A percentile compares a stretch with the other conserved stretches of the same genome.
Conservation (phyloP, 2,797 vertebrate species). For the Alfaro cultratus region DNA sequence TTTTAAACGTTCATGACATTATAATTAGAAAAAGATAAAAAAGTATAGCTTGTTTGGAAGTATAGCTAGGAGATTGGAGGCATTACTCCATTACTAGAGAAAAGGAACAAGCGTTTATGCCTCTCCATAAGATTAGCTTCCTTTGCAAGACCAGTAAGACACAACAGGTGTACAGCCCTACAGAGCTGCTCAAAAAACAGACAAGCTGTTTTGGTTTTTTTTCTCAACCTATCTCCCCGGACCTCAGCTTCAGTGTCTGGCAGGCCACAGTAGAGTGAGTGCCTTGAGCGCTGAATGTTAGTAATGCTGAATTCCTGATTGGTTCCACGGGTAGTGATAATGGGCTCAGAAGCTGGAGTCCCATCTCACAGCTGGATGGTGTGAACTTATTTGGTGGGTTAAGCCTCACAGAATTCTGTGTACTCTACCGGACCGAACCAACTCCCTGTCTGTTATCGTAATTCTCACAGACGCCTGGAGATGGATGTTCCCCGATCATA, state of each 20-base stretch:
- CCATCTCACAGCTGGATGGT: conserved; percentile 62
- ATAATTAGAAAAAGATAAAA: neutral
- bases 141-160: conserved; percentile 7
- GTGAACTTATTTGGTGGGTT: conserved; percentile 66
- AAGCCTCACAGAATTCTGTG: conserved; percentile 64
- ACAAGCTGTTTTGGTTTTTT: conserved; percentile 6
- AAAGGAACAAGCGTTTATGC: no score
- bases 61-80: neutral
- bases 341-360: conserved; percentile 68
- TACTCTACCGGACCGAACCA: conserved; percentile 32
- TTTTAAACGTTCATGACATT: neutral
- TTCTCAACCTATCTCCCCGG: conserved; percentile 14
- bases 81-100: neutral
- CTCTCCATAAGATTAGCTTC: neutral
- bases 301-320: conserved; percentile 68
- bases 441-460: conserved; percentile 59
- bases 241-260: conserved; percentile 34
- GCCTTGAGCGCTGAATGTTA: conserved; percentile 53
- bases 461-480: conserved; percentile 56
- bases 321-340: conserved; percentile 66
- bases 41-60: neutral
- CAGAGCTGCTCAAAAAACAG: conserved; percentile 11
- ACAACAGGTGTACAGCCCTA: conserved; percentile 12
- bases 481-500: conserved; percentile 65
- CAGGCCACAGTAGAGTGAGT: conserved; percentile 36